Percentiles rank a stretch among this genome's conserved stretches.
phyloP scores from a whole-genome alignment of 2,113 vertebrate species.

The Odontophorus gujanensis region DNA sequence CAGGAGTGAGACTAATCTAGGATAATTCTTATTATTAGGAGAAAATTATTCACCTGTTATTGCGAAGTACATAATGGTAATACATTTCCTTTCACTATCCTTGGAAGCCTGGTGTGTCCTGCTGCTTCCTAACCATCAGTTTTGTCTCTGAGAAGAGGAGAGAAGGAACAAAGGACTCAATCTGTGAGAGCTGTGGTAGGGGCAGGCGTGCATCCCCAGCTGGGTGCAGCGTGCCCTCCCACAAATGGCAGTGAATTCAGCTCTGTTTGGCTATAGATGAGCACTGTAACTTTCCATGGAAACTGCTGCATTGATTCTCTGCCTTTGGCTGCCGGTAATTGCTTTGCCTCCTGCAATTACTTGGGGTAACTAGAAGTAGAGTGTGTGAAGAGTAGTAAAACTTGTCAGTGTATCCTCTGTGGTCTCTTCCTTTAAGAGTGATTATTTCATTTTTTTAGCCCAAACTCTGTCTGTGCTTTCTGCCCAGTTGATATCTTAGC shows the following conservation, averaged over 20 bases:
- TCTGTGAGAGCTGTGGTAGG: background rate
- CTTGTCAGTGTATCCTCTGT: background rate
- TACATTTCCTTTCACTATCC: background rate
- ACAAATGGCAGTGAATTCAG: background rate
- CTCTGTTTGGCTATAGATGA: background rate
- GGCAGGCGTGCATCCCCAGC: fast-evolving
- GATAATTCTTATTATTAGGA: slow-evolving; percentile 29
- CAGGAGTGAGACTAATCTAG: background rate
- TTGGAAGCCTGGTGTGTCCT: background rate
- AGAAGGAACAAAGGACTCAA: background rate
- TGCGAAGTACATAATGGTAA: slow-evolving; percentile 36
- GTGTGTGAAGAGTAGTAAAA: background rate
- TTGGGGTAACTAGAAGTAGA: background rate
- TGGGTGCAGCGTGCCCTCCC: no score
- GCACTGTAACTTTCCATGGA: background rate
- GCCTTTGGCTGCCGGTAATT: slow-evolving; percentile 12
- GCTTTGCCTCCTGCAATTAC: background rate
- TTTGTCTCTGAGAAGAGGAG: background rate
- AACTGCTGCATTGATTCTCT: background rate
- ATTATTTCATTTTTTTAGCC: background rate
- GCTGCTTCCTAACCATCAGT: background rate
- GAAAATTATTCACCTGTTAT: slow-evolving; percentile 35
- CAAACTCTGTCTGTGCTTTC: background rate
- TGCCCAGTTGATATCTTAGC: background rate
- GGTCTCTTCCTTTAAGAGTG: background rate